Evolutionary conservation across 2,113 vertebrate genomes (phyloP), one percentile per base, ranked within the genome.

Genomic region (Kryptolebias marmoratus): DNA sequence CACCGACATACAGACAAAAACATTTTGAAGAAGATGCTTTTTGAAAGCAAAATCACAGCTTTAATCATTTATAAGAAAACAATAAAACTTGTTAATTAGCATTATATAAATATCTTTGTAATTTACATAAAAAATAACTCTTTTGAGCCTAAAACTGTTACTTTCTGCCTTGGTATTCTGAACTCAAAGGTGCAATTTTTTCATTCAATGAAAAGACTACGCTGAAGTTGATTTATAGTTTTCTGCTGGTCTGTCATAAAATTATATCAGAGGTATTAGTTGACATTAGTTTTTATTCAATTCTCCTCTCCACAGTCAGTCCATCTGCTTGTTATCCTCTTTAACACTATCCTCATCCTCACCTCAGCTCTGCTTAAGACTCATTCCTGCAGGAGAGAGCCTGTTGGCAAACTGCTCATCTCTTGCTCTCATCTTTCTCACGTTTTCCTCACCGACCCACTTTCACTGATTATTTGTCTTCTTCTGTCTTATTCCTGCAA

Each of bases 261-360:
- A 85, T 89, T 77, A 80, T 81, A 76, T 81, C 85, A 64, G 80
- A 53, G 82, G 80, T 88, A 87, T 90, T 88, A 87, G 85, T 82
- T 48, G 82, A 88, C 85, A 87, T 90, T 86, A 88, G 85, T 77
- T 73, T 83, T 52, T 79, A 79, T 90, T 91, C 87, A 89, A 88
- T 92, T 91, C 84, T 85, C 82, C 70, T 88, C 91, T 82, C 89
- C 1, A 66, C 86, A 84, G 91, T 91, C 80, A 85, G 83, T 92
- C 87, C 79, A 68, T 92, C 88, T 87, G 76, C 71, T 81, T 81
- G 82, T 91, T 89, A 92, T 91, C 88, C 89, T 79, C 62, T 73
- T 72, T 87, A 87, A 91, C 88, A 78, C 87, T 75, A 58, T 85
- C 71, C 84, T 86, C 82, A 90, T 86, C 80, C 86, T 68, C 77